A percentile compares a stretch with the other conserved stretches of the same genome.
Evolutionary conservation across 92 coral and sea anemone species (phyloP).

Genomic region (Metridium senile): DNA sequence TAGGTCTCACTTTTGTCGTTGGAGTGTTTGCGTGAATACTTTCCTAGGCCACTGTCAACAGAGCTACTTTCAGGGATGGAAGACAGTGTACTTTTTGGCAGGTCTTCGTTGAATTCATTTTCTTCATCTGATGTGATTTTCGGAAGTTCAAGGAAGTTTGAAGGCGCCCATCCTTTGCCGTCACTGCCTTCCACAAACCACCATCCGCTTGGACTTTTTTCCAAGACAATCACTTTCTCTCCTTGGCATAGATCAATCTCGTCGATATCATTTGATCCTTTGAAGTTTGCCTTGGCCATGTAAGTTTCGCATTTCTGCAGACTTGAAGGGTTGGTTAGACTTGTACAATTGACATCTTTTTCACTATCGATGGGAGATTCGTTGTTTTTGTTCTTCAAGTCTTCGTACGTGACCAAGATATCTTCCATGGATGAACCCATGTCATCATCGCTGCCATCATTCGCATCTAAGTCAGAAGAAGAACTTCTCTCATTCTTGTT

Average conservation of each 20-base stretch:
- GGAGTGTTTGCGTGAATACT: background rate
- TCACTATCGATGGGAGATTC: background rate
- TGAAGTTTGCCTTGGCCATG: slow-evolving; percentile 29
- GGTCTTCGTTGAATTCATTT: background rate
- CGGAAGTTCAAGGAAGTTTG: slow-evolving; percentile 39
- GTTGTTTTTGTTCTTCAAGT: background rate
- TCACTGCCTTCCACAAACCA: slow-evolving; percentile 53
- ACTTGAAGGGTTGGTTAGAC: too few species aligned
- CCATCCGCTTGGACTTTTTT: slow-evolving; percentile 50
- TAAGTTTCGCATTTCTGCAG: too few species aligned
- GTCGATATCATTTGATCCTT: slow-evolving; percentile 13
- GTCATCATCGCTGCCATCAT: background rate
- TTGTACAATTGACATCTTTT: too few species aligned
- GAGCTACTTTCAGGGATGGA: background rate
- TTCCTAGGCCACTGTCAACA: background rate
- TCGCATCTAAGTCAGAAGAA: background rate
- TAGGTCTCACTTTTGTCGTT: slow-evolving; percentile 2
- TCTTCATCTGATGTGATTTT: background rate
- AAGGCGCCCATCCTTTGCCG: slow-evolving; percentile 76
- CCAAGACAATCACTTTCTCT: slow-evolving; percentile 15
- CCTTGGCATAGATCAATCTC: slow-evolving; percentile 31
- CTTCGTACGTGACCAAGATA: background rate
- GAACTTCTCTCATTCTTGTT: background rate
- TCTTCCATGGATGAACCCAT: background rate
- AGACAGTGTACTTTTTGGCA: background rate